phyloP scores from a whole-genome alignment of 2,113 vertebrate genomes.

The Seriola rivoliana region DNA sequence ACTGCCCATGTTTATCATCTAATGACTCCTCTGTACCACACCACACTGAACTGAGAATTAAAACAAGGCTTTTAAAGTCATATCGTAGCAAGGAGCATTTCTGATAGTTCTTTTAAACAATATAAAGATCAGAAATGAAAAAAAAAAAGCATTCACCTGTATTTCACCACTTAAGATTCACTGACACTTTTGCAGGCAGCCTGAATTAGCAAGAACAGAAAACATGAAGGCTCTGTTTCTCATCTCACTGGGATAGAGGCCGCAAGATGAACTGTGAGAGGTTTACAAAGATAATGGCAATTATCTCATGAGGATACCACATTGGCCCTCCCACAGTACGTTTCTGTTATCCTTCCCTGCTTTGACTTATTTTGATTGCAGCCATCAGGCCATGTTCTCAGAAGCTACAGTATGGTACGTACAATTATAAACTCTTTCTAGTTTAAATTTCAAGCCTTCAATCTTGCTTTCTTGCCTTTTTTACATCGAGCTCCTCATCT shows the following conservation, averaged over 20 bases:
- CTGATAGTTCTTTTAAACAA: too few relatives aligned
- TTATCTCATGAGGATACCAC: background rate
- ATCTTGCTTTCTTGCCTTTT: background rate
- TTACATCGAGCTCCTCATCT: slow-evolving; percentile 2
- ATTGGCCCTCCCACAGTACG: background rate
- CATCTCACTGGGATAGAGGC: background rate
- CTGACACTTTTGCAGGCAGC: too few relatives aligned
- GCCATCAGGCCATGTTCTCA: background rate
- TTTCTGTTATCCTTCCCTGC: background rate
- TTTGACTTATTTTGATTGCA: background rate
- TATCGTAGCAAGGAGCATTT: too few relatives aligned
- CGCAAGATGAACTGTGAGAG: background rate
- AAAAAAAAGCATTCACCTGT: background rate
- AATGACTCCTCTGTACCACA: background rate
- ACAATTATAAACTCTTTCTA: background rate
- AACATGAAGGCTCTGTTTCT: background rate
- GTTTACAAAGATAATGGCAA: background rate
- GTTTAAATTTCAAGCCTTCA: background rate
- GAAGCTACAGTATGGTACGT: background rate
- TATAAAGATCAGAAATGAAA: background rate
- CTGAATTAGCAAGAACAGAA: background rate
- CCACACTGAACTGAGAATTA: background rate
- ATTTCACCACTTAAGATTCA: too few relatives aligned
- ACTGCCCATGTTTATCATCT: slow-evolving; percentile 16
- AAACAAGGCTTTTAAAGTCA: background rate